These are phyloP conservation scores for Penaeus japonicus DNA, from an alignment of 1,140 invertebrate genomes.

Conservation along the genomic window DNA sequence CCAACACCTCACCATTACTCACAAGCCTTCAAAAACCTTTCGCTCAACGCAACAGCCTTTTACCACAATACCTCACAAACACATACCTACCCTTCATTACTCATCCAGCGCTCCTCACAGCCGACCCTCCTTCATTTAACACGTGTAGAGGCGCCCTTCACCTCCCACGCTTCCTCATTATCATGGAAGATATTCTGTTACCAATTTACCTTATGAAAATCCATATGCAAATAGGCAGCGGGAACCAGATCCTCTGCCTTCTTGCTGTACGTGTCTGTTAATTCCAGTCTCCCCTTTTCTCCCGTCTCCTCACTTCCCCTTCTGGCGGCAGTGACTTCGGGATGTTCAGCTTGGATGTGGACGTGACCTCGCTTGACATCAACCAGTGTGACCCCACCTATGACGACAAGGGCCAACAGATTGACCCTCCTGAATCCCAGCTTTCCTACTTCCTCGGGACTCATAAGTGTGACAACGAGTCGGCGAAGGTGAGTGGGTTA, in stretches of 20 bases:
- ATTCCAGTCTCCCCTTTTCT: neutral
- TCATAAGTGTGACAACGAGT: conserved; percentile 35
- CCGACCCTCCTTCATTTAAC: too few relatives aligned
- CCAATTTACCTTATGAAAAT: too few relatives aligned
- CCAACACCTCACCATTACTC: too few relatives aligned
- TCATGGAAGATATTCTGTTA: too few relatives aligned
- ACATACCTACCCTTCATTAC: too few relatives aligned
- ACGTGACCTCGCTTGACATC: conserved; percentile 31
- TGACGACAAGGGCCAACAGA: neutral
- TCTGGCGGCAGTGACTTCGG: neutral
- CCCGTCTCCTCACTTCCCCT: neutral
- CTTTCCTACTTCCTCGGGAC: conserved; percentile 31
- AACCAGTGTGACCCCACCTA: conserved; percentile 42
- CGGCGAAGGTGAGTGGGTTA: conserved; percentile 15
- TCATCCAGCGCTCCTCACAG: too few relatives aligned
- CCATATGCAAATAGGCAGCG: neutral
- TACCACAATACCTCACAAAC: too few relatives aligned
- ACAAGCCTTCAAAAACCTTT: too few relatives aligned
- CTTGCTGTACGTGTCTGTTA: neutral
- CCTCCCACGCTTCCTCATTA: too few relatives aligned
- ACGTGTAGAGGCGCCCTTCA: too few relatives aligned
- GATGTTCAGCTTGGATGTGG: conserved; percentile 26
- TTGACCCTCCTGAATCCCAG: neutral
- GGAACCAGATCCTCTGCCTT: neutral
- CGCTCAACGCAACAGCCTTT: too few relatives aligned